Percentiles rank a stretch among this genome's conserved stretches.
Evolutionary conservation across 2,113 vertebrate species (phyloP).

Genomic region (Pipa parva): DNA sequence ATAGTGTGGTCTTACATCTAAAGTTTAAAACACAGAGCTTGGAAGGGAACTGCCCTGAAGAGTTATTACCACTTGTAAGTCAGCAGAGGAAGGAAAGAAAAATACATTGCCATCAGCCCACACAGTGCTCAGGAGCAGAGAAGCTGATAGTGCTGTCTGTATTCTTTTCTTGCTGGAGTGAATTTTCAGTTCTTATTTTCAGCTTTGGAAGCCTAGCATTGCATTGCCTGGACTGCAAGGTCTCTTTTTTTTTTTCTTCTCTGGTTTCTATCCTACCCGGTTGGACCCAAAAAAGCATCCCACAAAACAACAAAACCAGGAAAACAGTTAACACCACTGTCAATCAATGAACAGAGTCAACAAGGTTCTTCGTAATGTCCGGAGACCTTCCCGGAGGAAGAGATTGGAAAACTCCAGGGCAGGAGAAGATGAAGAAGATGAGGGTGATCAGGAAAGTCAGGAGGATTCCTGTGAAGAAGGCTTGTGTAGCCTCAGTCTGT

Average conservation of each 20-base stretch:
- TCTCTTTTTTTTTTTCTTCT: too few species aligned
- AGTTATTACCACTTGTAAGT: conserved; percentile 53
- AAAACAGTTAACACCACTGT: background rate
- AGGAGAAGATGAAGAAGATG: conserved; percentile 54
- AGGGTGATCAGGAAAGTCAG: conserved; percentile 58
- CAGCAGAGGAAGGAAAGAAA: conserved; percentile 29
- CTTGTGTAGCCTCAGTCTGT: conserved; percentile 65
- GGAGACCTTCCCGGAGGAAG: conserved; percentile 64
- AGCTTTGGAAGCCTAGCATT: conserved; percentile 34
- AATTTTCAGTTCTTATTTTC: conserved; percentile 9
- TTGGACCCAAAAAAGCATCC: too few species aligned
- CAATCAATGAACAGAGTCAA: conserved; percentile 61
- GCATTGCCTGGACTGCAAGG: background rate
- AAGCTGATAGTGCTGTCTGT: conserved; percentile 46
- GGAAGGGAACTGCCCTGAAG: conserved; percentile 49
- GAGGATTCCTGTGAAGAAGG: conserved; percentile 58
- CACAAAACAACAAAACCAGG: background rate
- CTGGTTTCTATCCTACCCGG: conserved; percentile 43
- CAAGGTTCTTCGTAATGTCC: conserved; percentile 62
- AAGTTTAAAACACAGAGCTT: conserved; percentile 47
- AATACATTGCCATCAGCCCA: conserved; percentile 39
- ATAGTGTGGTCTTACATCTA: conserved; percentile 49
- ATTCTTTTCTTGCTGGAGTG: conserved; percentile 24
- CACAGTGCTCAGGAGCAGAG: conserved; percentile 45
- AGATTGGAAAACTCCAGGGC: conserved; percentile 60